phyloP scores from a whole-genome alignment of 2,888 invertebrate species.

The Homarus gammarus region DNA sequence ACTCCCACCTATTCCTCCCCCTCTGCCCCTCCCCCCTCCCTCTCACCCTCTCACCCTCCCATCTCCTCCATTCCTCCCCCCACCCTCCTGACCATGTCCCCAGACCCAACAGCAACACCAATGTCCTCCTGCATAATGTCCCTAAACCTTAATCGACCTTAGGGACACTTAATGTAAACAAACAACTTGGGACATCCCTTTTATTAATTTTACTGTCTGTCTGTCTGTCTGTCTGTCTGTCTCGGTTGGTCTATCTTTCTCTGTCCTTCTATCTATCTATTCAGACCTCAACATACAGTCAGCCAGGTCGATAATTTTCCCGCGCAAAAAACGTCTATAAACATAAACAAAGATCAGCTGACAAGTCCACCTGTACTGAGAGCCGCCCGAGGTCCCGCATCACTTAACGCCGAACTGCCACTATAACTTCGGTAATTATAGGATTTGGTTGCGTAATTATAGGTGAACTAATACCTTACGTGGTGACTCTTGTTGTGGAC shows the following conservation, averaged over 20 bases:
- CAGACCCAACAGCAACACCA: too few relatives aligned
- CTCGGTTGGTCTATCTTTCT: neutral
- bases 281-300: too few relatives aligned
- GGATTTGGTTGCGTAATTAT: constrained; percentile 60
- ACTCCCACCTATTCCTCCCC: too few relatives aligned
- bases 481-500: neutral
- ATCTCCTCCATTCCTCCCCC: too few relatives aligned
- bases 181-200: too few relatives aligned
- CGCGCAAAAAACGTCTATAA: too few relatives aligned
- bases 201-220: constrained; percentile 15
- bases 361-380: neutral
- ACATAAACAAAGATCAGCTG: too few relatives aligned
- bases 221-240: constrained; percentile 44
- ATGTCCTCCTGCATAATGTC: neutral
- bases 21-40: too few relatives aligned
- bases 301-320: too few relatives aligned
- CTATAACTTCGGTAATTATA: constrained; percentile 32
- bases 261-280: neutral
- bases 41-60: too few relatives aligned
- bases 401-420: constrained; percentile 51
- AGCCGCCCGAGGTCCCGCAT: neutral
- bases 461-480: constrained; percentile 24
- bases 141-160: neutral
- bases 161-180: too few relatives aligned
- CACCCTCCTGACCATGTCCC: too few relatives aligned